phyloP scores from a whole-genome alignment of 2,113 vertebrate genomes.

The Nestor notabilis region DNA sequence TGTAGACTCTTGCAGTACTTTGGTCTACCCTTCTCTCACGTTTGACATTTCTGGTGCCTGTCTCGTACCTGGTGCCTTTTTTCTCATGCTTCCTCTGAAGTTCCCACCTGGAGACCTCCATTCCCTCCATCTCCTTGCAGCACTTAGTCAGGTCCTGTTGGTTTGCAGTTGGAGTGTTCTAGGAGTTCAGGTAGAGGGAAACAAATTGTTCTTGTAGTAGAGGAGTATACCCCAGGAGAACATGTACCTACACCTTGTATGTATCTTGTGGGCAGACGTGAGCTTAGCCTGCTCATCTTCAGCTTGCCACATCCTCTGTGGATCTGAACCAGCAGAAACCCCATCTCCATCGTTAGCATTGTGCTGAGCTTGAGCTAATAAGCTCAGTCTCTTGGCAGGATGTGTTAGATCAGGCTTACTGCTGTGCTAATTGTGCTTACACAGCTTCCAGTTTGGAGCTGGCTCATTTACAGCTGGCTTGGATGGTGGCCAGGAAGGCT shows the following conservation, averaged over 20 bases:
- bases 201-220: neutral
- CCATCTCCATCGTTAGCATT: neutral
- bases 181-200: neutral
- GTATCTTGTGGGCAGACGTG: fast-evolving
- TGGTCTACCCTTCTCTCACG: neutral
- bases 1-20: neutral
- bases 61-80: neutral
- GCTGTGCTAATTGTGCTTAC: conserved; percentile 70
- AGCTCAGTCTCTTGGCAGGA: conserved; percentile 50
- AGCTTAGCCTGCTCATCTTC: neutral
- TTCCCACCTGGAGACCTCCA: neutral
- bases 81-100: neutral
- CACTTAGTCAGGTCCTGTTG: neutral
- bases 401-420: conserved; percentile 64
- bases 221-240: neutral
- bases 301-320: neutral
- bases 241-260: fast-evolving
- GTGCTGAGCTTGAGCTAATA: conserved; percentile 32
- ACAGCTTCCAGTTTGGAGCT: conserved; percentile 68
- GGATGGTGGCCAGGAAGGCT: conserved; percentile 51
- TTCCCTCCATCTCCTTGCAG: neutral
- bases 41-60: neutral
- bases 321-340: conserved; percentile 37
- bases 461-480: conserved; percentile 67
- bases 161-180: neutral